A percentile compares a stretch with the other conserved stretches of the same genome.
phyloP scores from a whole-genome alignment of 1,140 invertebrate species.

The Diachasma alloeum region DNA sequence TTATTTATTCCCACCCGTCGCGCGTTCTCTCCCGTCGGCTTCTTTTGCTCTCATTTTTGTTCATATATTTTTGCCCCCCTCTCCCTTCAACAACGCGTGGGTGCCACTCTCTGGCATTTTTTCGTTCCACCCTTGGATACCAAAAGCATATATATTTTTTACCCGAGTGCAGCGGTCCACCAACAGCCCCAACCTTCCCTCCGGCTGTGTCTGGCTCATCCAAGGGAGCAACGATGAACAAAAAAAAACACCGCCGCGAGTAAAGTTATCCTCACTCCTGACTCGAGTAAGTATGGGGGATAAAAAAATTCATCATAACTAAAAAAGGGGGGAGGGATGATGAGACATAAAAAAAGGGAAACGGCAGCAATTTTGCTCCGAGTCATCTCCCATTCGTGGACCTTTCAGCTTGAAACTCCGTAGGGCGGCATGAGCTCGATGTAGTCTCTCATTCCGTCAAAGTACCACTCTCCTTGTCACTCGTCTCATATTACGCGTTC shows the following conservation, averaged over 20 bases:
- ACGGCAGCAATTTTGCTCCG: background rate
- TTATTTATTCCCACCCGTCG: slow-evolving; percentile 22
- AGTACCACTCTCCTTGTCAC: slow-evolving; percentile 1
- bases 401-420: background rate
- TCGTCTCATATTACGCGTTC: background rate
- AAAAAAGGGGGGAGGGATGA: background rate
- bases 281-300: background rate
- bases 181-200: background rate
- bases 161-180: slow-evolving; percentile 5
- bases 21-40: background rate
- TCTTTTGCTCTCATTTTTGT: background rate
- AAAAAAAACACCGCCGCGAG: background rate
- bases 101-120: background rate
- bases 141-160: background rate
- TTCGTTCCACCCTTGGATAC: background rate
- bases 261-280: slow-evolving; percentile 9
- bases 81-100: background rate
- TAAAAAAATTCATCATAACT: background rate
- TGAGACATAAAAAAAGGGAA: background rate
- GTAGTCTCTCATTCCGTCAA: slow-evolving; percentile 15
- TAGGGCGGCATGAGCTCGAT: background rate
- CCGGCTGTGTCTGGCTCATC: background rate
- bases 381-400: background rate
- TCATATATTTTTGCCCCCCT: background rate
- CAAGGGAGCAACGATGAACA: background rate